Conservation (phyloP, 2,113 vertebrate genomes). For the Eulemur rufifrons region DNA sequence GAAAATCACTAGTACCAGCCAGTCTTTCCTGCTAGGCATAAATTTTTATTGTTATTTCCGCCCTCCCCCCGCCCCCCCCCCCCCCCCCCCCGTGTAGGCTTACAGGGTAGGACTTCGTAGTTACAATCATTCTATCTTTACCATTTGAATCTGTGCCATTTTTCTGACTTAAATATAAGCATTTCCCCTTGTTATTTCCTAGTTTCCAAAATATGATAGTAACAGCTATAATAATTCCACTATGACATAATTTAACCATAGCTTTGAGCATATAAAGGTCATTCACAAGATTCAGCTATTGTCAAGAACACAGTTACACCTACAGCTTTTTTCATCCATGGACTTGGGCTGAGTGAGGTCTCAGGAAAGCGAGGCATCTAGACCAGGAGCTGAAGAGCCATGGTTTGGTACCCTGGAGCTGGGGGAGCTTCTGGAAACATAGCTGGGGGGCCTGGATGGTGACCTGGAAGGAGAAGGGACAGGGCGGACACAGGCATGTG, state of each 20-base stretch:
- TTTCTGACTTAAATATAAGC: not conserved
- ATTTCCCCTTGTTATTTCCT: not conserved
- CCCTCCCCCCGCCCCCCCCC: no score
- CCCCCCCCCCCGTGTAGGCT: not conserved
- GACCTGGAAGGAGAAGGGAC: not conserved
- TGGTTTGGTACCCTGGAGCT: not conserved
- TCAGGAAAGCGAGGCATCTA: not conserved
- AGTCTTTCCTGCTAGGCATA: not conserved
- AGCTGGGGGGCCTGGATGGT: not conserved
- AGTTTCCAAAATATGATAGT: not conserved
- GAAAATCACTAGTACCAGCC: not conserved
- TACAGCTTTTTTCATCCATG: not conserved
- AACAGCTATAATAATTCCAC: not conserved
- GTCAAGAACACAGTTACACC: not conserved
- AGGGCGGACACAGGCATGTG: fast-evolving
- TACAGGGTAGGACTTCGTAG: not conserved
- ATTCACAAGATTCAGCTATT: not conserved
- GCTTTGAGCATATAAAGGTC: not conserved
- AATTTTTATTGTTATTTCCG: not conserved
- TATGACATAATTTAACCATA: not conserved
- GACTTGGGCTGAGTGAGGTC: not conserved
- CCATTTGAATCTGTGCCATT: not conserved
- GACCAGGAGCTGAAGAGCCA: not conserved
- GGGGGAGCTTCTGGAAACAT: not conserved
- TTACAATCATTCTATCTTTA: not conserved